These are phyloP conservation scores for Vulpes vulpes DNA, from an alignment of 2,113 vertebrate species.

Conservation along the genomic window DNA sequence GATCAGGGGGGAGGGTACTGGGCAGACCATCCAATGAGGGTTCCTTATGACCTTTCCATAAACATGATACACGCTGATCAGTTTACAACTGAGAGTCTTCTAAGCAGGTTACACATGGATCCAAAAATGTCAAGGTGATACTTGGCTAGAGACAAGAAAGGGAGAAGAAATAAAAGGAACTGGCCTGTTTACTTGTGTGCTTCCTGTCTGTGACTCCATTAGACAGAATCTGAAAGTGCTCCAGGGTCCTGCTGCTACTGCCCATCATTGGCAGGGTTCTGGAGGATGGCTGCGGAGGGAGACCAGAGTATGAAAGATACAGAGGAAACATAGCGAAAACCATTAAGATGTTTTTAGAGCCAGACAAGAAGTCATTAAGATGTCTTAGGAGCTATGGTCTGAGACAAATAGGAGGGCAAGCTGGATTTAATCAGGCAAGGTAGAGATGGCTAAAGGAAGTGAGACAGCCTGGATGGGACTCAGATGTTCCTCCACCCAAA, in stretches of 20 bases:
- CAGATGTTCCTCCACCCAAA: neutral
- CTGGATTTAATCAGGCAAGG: neutral
- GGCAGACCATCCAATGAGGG: neutral
- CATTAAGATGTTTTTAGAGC: neutral
- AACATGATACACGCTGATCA: neutral
- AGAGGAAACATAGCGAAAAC: neutral
- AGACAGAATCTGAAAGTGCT: too few relatives aligned
- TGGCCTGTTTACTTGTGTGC: fast-evolving
- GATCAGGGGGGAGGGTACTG: neutral
- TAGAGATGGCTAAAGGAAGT: neutral
- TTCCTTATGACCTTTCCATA: neutral
- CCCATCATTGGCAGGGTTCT: neutral
- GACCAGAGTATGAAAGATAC: neutral
- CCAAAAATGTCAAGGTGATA: neutral
- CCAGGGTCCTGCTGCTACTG: fast-evolving
- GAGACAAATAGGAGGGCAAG: neutral
- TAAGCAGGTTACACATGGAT: neutral
- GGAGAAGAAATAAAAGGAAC: neutral
- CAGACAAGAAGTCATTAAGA: neutral
- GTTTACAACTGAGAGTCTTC: neutral
- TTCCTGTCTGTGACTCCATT: neutral
- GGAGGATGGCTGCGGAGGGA: neutral
- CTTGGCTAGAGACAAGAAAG: neutral
- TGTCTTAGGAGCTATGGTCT: neutral
- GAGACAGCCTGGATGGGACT: neutral